Evolutionary conservation across 2,888 invertebrate species (phyloP).

Genomic region (Drosophila macrospina): DNA sequence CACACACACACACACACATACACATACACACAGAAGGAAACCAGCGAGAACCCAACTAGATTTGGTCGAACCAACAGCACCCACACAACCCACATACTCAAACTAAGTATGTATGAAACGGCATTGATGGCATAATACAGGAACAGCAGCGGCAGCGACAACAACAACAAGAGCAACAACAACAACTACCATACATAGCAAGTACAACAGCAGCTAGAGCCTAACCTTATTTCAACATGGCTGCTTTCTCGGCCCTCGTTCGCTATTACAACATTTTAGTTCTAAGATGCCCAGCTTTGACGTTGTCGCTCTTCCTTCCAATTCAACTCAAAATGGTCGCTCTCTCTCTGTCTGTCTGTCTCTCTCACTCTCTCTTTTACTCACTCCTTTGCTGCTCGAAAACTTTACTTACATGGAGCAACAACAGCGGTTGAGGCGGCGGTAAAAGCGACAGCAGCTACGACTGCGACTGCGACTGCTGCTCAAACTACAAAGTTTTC

Average conservation of each 20-base stretch:
- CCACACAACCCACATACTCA: slow-evolving; percentile 48
- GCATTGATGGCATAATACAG: slow-evolving; percentile 82
- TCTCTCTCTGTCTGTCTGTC: slow-evolving; percentile 49
- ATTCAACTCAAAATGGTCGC: slow-evolving; percentile 65
- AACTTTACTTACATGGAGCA: slow-evolving; percentile 63
- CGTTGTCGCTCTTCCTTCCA: slow-evolving; percentile 46
- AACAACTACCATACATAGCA: slow-evolving; percentile 38
- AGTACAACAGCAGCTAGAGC: slow-evolving; percentile 37
- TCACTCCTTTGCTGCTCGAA: slow-evolving; percentile 26
- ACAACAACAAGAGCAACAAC: slow-evolving; percentile 14
- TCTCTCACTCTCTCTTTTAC: slow-evolving; percentile 29
- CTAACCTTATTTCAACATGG: slow-evolving; percentile 76
- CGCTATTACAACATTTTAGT: slow-evolving; percentile 78
- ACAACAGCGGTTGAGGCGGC: slow-evolving; percentile 10
- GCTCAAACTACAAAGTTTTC: slow-evolving; percentile 67
- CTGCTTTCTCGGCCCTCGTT: slow-evolving; percentile 62
- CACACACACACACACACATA: slow-evolving; percentile 30
- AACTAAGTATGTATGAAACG: slow-evolving; percentile 76
- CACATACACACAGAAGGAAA: slow-evolving; percentile 23
- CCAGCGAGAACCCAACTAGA: slow-evolving; percentile 35
- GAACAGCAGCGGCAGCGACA: slow-evolving; percentile 27
- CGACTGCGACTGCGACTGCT: slow-evolving; percentile 10
- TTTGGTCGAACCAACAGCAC: slow-evolving; percentile 46
- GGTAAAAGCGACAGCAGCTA: slow-evolving; percentile 13
- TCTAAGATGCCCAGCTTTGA: slow-evolving; percentile 57